These are phyloP conservation scores for Trematomus loennbergii DNA, from an alignment of 2,113 vertebrate genomes.

Conservation along the genomic window DNA sequence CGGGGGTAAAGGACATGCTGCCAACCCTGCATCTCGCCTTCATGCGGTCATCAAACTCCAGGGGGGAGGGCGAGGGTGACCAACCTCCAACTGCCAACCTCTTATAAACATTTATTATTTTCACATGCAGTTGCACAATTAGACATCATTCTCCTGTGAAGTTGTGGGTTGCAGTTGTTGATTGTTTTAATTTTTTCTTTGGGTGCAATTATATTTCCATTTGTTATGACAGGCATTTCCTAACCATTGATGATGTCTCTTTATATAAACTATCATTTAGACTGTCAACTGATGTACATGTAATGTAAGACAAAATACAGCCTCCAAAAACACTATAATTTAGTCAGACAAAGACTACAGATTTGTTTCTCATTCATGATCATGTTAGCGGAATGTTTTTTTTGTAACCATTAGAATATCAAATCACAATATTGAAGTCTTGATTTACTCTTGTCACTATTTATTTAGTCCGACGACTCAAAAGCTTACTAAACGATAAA, in stretches of 20 bases:
- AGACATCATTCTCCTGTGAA: constrained; percentile 4
- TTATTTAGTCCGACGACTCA: background rate
- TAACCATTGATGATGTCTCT: background rate
- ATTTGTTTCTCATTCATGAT: too few species aligned
- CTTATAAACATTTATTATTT: constrained; percentile 10
- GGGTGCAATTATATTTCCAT: constrained; percentile 23
- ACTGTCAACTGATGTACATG: constrained; percentile 29
- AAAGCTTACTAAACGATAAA: background rate
- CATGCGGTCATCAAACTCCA: too few species aligned
- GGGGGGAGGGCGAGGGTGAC: too few species aligned
- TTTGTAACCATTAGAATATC: background rate
- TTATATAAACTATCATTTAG: constrained; percentile 16
- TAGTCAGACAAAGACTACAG: background rate
- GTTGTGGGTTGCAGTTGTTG: constrained; percentile 1
- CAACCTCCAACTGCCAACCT: background rate
- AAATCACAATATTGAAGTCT: background rate
- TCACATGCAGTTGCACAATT: background rate
- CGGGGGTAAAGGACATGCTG: too few species aligned
- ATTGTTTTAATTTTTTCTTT: constrained; percentile 15
- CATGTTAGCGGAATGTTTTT: background rate
- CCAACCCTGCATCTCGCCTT: too few species aligned
- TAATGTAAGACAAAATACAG: background rate
- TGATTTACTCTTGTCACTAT: too few species aligned
- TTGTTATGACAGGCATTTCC: constrained; percentile 11
- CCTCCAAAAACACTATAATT: background rate